Evolutionary conservation across 2,113 vertebrate genomes (phyloP), one percentile per base, ranked within the genome.

Genomic region (Rhizomys pruinosus): DNA sequence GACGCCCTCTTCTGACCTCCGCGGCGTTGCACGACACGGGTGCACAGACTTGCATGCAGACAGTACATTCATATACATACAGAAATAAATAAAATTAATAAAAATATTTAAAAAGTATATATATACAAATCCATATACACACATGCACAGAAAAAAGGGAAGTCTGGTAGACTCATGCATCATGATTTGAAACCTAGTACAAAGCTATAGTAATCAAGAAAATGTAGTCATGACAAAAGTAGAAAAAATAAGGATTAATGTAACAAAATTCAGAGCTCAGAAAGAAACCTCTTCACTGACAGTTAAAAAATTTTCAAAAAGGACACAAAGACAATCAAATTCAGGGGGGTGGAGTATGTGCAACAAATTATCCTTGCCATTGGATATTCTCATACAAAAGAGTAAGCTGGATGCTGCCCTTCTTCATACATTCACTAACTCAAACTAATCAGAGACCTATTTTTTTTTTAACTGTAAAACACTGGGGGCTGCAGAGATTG

Each of bases 111-210:
- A n/a, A n/a, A n/a, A n/a, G n/a, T 0, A 29, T 44, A 23, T 34
- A 2, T 57, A 25, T 19, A 52, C 34, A 29, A 8, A 44, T 37
- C 42, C 23, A 81, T 16, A 59, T 16, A 59, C 37, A 42, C 29
- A 68, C 9, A 59, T 59, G 55, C 77, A 80, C 37, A 61, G n/a
- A 80, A 27, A 77, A 81, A 15, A 22, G 6, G n/a, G 7, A 78
- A 79, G 71, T 16, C 32, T 59, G 42, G 11, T 79, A 69, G 29
- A 86, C 27, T 90, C 55, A 88, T 10, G 81, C 17, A 77, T 93
- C 27, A 91, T 61, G 64, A 95, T 69, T 79, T 95, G 20, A 92
- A 77, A 81, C 29, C 64, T 92, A 85, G 8, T 76, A 84, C 37
- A 90, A 95, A 34, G 37, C 76, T 74, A 87, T 4, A 76, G 2